phyloP scores from a whole-genome alignment of 2,113 vertebrate genomes.

The Aphyosemion australe region DNA sequence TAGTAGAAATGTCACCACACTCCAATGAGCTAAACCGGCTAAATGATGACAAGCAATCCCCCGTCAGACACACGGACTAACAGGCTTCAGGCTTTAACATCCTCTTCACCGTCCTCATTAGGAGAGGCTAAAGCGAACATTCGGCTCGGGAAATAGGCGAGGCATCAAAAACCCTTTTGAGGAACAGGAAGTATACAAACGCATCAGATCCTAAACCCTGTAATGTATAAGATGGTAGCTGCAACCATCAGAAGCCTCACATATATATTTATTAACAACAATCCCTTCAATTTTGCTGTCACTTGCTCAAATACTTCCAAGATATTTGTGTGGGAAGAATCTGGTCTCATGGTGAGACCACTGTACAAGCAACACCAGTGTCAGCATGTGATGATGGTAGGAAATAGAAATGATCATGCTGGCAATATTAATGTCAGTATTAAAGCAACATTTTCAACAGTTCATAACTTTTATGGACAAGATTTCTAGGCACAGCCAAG shows the following conservation, averaged over 20 bases:
- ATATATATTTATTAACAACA: slow-evolving; percentile 3
- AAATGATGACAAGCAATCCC: slow-evolving; percentile 61
- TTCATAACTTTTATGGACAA: too few relatives aligned
- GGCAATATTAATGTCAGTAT: too few relatives aligned
- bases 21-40: slow-evolving; percentile 62
- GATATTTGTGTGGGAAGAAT: too few relatives aligned
- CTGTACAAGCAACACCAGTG: too few relatives aligned
- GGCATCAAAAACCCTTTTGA: slow-evolving; percentile 4
- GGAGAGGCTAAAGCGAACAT: slow-evolving; percentile 42
- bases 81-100: slow-evolving; percentile 44
- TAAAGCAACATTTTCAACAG: too few relatives aligned
- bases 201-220: slow-evolving; percentile 39
- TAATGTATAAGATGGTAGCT: slow-evolving; percentile 21
- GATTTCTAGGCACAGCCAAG: too few relatives aligned
- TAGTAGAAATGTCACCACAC: slow-evolving; percentile 64
- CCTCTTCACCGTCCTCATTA: slow-evolving; percentile 56
- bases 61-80: slow-evolving; percentile 60
- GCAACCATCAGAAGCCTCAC: slow-evolving; percentile 31
- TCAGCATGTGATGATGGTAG: too few relatives aligned
- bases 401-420: too few relatives aligned
- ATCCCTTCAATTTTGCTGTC: neutral
- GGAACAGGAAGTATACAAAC: slow-evolving; percentile 14
- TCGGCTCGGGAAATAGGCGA: neutral
- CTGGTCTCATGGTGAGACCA: too few relatives aligned
- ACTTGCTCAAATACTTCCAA: too few relatives aligned